phyloP scores from a whole-genome alignment of 1,140 invertebrate species.

The Sarcophaga peregrina region DNA sequence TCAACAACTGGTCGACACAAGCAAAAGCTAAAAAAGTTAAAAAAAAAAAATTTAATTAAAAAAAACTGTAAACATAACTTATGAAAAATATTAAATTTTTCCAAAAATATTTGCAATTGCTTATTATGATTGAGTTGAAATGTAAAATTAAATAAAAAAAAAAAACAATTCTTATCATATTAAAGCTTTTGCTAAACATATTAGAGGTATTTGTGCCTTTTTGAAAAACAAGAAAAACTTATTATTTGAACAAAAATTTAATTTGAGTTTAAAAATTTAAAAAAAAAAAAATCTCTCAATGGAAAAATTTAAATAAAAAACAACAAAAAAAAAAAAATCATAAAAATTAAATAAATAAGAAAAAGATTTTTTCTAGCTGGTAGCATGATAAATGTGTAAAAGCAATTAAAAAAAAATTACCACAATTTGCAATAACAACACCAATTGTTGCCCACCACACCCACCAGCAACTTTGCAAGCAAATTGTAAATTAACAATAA shows the following conservation, averaged over 20 bases:
- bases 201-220: slow-evolving; percentile 39
- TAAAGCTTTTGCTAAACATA: slow-evolving; percentile 16
- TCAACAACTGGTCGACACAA: slow-evolving; percentile 3
- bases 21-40: not conserved
- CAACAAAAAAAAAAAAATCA: slow-evolving; percentile 25
- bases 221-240: not conserved
- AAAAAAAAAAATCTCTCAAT: not conserved
- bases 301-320: slow-evolving; percentile 37
- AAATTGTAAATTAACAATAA: too few species aligned
- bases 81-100: slow-evolving; percentile 29
- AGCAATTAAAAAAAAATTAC: too few species aligned
- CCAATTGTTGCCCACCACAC: too few species aligned
- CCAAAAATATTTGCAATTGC: slow-evolving; percentile 31
- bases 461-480: too few species aligned
- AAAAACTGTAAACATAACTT: slow-evolving; percentile 24
- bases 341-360: not conserved
- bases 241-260: not conserved
- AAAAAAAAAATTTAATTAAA: slow-evolving; percentile 21
- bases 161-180: not conserved
- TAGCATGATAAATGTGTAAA: too few species aligned
- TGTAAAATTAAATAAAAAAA: slow-evolving; percentile 5
- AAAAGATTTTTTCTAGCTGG: not conserved
- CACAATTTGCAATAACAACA: too few species aligned
- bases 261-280: not conserved
- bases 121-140: not conserved